Evolutionary conservation across 2,888 invertebrate genomes (phyloP).

Genomic region (Ellobium chinense): DNA sequence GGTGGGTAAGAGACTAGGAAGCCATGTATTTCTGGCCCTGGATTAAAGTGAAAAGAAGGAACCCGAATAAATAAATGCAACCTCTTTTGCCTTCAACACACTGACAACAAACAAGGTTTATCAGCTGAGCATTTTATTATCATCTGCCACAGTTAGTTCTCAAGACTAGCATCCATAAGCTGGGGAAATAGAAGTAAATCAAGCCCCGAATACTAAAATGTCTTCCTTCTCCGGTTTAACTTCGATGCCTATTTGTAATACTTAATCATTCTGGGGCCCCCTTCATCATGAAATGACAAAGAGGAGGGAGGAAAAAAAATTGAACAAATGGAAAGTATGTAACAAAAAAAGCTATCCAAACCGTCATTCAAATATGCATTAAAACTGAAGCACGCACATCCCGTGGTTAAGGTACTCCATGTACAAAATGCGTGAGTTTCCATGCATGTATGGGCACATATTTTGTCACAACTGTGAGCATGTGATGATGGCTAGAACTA

Average conservation of each 20-base stretch:
- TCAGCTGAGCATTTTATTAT: constrained; percentile 16
- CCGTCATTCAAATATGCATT: background rate
- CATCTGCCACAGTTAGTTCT: constrained; percentile 8
- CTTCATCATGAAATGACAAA: background rate
- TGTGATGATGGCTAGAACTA: constrained; percentile 6
- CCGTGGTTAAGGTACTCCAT: background rate
- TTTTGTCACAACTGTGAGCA: background rate
- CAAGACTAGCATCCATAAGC: background rate
- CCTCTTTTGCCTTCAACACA: background rate
- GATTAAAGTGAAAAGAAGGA: background rate
- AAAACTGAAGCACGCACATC: background rate
- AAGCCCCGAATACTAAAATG: no score
- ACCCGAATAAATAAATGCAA: constrained; percentile 12
- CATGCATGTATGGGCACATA: background rate
- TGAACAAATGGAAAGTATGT: background rate
- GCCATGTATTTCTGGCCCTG: background rate
- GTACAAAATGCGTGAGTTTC: background rate
- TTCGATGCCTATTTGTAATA: background rate
- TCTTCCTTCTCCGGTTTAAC: background rate
- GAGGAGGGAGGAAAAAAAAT: background rate
- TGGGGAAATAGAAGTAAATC: background rate
- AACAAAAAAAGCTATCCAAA: background rate
- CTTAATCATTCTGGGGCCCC: background rate
- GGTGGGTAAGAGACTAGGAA: background rate
- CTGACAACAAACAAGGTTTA: constrained; percentile 12